Conservation (phyloP, 2,797 vertebrate species). For the Parambassis ranga region DNA sequence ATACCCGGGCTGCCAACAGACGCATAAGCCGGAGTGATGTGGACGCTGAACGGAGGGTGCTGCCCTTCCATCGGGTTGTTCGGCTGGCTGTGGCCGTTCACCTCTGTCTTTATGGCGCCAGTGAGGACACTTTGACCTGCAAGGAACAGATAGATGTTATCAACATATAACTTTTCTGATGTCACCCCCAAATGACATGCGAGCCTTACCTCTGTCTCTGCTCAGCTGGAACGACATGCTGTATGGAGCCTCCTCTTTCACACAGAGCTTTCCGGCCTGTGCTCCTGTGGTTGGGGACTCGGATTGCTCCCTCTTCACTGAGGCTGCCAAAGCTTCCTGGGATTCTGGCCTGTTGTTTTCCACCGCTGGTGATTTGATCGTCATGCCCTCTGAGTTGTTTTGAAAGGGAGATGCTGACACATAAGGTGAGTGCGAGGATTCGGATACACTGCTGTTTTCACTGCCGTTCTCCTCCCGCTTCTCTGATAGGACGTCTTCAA, state of each 20-base stretch:
- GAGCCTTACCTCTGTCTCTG: constrained; percentile 88
- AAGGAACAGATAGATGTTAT: no score
- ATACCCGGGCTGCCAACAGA: constrained; percentile 84
- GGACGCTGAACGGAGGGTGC: constrained; percentile 83
- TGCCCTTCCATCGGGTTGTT: constrained; percentile 82
- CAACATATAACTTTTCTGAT: no score
- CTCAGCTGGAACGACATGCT: constrained; percentile 87
- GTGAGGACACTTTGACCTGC: constrained; percentile 84
- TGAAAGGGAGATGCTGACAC: constrained; percentile 79
- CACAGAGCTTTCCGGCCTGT: constrained; percentile 76
- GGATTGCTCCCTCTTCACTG: constrained; percentile 88
- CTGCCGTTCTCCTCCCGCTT: constrained; percentile 84
- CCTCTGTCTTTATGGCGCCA: constrained; percentile 87
- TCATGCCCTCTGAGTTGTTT: constrained; percentile 81
- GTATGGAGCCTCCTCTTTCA: constrained; percentile 91
- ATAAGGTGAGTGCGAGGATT: constrained; percentile 84
- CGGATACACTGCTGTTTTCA: constrained; percentile 83
- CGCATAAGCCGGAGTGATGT: constrained; percentile 82
- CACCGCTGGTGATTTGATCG: constrained; percentile 80
- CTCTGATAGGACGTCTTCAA: constrained; percentile 78
- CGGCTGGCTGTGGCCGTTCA: constrained; percentile 88
- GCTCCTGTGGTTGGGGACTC: constrained; percentile 83
- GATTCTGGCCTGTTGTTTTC: constrained; percentile 79
- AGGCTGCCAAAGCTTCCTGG: constrained; percentile 75
- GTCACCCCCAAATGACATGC: constrained; percentile 78